These are phyloP conservation scores for Tachysurus vachellii DNA, from an alignment of 2,113 vertebrate species.

Conservation along the genomic window DNA sequence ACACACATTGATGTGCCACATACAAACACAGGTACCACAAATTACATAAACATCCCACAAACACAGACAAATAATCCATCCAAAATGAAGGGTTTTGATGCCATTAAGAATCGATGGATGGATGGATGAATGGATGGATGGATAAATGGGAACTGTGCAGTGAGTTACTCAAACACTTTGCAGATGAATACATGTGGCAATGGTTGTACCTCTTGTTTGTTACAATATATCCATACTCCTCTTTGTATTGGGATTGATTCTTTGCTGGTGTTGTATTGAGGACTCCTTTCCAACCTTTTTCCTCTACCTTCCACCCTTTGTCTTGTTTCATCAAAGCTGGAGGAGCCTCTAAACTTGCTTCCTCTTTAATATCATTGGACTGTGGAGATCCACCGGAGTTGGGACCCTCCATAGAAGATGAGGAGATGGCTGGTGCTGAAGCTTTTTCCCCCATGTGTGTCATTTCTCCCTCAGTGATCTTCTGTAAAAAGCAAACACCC, in stretches of 20 bases:
- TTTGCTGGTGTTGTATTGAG: slow-evolving; percentile 24
- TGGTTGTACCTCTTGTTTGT: slow-evolving; percentile 83
- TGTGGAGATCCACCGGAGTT: background rate
- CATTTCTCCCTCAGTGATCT: slow-evolving; percentile 66
- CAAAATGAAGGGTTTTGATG: background rate
- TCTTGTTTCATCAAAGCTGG: slow-evolving; percentile 3
- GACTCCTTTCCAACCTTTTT: slow-evolving; percentile 39
- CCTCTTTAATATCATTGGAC: slow-evolving; percentile 22
- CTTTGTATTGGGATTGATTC: slow-evolving; percentile 39
- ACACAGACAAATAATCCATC: slow-evolving; percentile 40
- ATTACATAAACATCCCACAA: slow-evolving; percentile 27
- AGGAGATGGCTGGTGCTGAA: slow-evolving; percentile 33
- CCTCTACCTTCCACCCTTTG: slow-evolving; percentile 38
- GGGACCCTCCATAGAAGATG: slow-evolving; percentile 14
- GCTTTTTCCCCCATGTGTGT: slow-evolving; percentile 55
- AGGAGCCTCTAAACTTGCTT: slow-evolving; percentile 15
- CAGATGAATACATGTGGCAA: background rate
- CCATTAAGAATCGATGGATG: background rate
- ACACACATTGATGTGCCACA: slow-evolving; percentile 50
- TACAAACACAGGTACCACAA: slow-evolving; percentile 31
- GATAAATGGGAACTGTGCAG: background rate
- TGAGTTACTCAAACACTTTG: slow-evolving; percentile 6
- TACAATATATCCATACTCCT: slow-evolving; percentile 85
- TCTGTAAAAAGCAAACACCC: background rate
- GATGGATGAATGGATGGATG: background rate